Conservation (phyloP, 2,888 invertebrate genomes). For the Ochropacha duplaris region DNA sequence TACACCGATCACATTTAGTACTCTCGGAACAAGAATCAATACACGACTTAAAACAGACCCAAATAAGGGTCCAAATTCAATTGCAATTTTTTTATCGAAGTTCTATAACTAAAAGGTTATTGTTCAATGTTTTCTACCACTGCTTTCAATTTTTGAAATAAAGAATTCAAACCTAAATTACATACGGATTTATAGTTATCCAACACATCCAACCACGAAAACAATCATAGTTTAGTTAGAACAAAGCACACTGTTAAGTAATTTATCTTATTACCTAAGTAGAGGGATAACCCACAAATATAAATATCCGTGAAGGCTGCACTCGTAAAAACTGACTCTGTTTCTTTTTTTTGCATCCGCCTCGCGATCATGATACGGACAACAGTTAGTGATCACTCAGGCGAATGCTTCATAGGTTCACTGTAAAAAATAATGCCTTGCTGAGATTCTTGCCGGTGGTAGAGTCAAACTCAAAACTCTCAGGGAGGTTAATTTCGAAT, state of each 20-base stretch:
- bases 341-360: slow-evolving; percentile 9
- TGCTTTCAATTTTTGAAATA: too few species aligned
- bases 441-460: too few species aligned
- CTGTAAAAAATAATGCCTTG: not conserved
- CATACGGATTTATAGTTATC: not conserved
- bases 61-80: too few species aligned
- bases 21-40: too few species aligned
- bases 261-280: slow-evolving; percentile 23
- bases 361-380: not conserved
- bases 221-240: not conserved
- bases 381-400: not conserved
- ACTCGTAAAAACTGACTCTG: slow-evolving; percentile 11
- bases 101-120: too few species aligned
- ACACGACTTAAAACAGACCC: too few species aligned
- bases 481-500: too few species aligned
- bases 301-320: slow-evolving; percentile 31
- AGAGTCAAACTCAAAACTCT: too few species aligned
- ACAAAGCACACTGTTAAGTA: slow-evolving; percentile 9
- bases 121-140: too few species aligned
- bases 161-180: slow-evolving; percentile 5
- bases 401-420: too few species aligned
- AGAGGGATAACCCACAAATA: slow-evolving; percentile 56
- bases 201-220: not conserved
- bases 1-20: too few species aligned
- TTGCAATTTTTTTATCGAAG: too few species aligned